phyloP scores from a whole-genome alignment of 2,113 vertebrate genomes.

The Apteryx mantelli region DNA sequence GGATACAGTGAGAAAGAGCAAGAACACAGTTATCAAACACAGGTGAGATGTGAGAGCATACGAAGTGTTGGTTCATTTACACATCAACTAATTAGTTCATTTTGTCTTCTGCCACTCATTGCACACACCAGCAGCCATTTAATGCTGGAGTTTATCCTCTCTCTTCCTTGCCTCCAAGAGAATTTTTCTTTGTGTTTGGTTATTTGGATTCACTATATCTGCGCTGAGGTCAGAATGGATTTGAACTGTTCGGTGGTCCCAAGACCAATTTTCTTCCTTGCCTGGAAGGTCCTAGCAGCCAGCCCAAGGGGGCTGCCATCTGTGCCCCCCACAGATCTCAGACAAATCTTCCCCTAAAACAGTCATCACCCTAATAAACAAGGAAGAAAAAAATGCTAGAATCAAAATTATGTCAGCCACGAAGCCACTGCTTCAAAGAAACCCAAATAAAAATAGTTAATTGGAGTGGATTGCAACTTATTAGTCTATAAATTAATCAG shows the following conservation, averaged over 20 bases:
- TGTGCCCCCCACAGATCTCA: accelerated
- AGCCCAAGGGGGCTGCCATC: neutral
- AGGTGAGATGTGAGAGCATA: accelerated
- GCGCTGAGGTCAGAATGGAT: neutral
- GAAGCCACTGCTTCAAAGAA: neutral
- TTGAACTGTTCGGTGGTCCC: accelerated
- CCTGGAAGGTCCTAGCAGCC: neutral
- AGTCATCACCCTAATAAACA: neutral
- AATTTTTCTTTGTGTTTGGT: neutral
- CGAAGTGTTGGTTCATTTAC: neutral
- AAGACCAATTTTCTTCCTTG: neutral
- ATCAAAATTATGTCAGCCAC: neutral
- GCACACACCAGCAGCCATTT: neutral
- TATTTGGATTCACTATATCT: neutral
- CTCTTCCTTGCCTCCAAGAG: neutral
- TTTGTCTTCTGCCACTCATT: neutral
- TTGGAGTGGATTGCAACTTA: neutral
- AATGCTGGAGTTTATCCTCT: neutral
- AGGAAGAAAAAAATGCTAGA: neutral
- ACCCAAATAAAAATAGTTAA: neutral
- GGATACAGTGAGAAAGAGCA: neutral
- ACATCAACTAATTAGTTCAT: neutral
- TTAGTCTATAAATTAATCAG: neutral
- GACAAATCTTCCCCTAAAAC: neutral
- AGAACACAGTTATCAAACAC: neutral